phyloP scores from a whole-genome alignment of 2,888 invertebrate species.

The Kuschelorhynchus macadamiae region DNA sequence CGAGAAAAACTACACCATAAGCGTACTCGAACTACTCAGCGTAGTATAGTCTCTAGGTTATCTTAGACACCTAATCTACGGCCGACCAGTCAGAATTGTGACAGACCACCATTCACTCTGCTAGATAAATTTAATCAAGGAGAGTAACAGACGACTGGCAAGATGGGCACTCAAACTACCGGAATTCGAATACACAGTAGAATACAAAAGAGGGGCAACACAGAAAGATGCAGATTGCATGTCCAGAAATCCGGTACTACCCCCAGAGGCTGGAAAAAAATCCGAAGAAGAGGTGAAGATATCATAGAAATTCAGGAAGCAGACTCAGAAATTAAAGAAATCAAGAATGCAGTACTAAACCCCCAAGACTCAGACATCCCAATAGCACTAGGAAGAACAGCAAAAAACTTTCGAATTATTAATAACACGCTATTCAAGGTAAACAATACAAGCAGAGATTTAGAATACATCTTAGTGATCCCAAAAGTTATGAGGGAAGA shows the following conservation, averaged over 20 bases:
- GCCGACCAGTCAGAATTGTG: not conserved
- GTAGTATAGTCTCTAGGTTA: slow-evolving; percentile 2
- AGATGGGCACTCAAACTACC: too few relatives aligned
- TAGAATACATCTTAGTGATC: not conserved
- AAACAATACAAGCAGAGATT: not conserved
- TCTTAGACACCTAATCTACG: slow-evolving; percentile 11
- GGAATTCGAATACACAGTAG: not conserved
- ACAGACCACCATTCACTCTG: slow-evolving; percentile 13
- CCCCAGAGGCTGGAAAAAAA: not conserved
- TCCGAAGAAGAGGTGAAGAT: not conserved
- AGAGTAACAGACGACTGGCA: not conserved
- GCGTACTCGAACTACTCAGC: not conserved
- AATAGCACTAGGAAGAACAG: slow-evolving; percentile 3
- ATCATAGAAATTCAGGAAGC: not conserved
- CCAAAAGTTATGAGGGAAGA: not conserved
- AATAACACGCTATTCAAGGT: not conserved
- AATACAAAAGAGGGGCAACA: slow-evolving; percentile 1
- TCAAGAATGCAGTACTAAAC: not conserved
- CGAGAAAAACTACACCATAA: slow-evolving; percentile 4
- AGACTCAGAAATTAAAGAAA: not conserved
- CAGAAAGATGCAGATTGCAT: too few relatives aligned
- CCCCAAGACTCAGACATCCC: not conserved
- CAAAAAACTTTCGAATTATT: not conserved
- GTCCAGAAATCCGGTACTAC: too few relatives aligned
- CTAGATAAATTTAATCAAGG: not conserved